Conservation (phyloP, 2,113 vertebrate species). For the Paramormyrops kingsleyae region DNA sequence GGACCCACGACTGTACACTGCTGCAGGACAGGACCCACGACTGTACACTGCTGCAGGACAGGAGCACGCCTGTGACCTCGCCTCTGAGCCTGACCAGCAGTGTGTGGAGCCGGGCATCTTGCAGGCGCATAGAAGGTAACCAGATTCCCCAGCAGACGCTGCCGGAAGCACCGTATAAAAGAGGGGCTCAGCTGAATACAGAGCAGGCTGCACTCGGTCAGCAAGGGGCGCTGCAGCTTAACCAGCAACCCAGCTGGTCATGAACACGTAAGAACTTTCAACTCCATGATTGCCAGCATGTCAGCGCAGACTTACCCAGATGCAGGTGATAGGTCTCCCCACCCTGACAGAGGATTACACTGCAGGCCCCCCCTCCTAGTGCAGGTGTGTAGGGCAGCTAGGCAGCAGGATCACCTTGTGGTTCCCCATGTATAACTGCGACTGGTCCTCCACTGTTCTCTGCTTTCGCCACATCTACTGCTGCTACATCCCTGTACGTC, state of each 20-base stretch:
- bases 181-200: neutral
- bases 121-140: neutral
- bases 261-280: neutral
- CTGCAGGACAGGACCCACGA: too few species aligned
- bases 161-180: neutral
- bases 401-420: neutral
- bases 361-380: too few species aligned
- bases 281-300: neutral
- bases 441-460: neutral
- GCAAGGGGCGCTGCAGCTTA: neutral
- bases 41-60: neutral
- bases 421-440: too few species aligned
- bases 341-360: too few species aligned
- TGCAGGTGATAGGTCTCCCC: too few species aligned
- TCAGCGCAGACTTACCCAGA: neutral
- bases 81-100: neutral
- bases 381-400: neutral
- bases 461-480: neutral
- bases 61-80: neutral
- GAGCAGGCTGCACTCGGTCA: neutral
- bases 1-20: neutral
- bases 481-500: neutral
- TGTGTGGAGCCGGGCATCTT: neutral
- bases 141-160: neutral
- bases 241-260: neutral